A percentile compares a stretch with the other conserved stretches of the same genome.
These are phyloP conservation scores for Melanocharis versteri DNA, from an alignment of 2,113 vertebrate genomes.

Conservation along the genomic window DNA sequence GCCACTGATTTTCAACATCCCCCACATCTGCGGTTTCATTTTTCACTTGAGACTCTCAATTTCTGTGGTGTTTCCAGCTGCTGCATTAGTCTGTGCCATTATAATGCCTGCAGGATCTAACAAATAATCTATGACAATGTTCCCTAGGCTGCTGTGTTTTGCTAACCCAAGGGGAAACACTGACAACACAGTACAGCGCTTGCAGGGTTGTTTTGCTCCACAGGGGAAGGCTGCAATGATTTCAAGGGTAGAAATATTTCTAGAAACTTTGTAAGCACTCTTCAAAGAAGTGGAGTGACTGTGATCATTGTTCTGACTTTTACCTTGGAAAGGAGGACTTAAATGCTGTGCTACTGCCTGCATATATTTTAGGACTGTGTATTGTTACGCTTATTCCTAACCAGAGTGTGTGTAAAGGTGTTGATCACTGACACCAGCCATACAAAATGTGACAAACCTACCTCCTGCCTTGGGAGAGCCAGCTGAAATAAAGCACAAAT, in stretches of 20 bases:
- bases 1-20: background rate
- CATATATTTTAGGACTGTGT: background rate
- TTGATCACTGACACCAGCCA: background rate
- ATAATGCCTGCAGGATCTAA: slow-evolving; percentile 35
- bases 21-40: background rate
- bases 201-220: background rate
- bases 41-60: slow-evolving; percentile 24
- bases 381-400: background rate
- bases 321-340: background rate
- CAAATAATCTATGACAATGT: slow-evolving; percentile 35
- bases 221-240: background rate
- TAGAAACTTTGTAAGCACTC: background rate
- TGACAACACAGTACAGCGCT: background rate
- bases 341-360: background rate
- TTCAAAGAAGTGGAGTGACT: background rate
- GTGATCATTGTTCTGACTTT: background rate
- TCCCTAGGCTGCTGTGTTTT: slow-evolving; percentile 28
- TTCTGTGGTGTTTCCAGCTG: slow-evolving; percentile 26
- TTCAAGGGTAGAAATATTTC: background rate
- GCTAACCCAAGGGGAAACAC: background rate
- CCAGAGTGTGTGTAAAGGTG: background rate
- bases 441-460: background rate
- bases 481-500: background rate
- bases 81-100: slow-evolving; percentile 30
- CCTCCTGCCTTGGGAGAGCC: background rate